Evolutionary conservation across 2,888 invertebrate genomes (phyloP).

Genomic region (Philonicus albiceps): DNA sequence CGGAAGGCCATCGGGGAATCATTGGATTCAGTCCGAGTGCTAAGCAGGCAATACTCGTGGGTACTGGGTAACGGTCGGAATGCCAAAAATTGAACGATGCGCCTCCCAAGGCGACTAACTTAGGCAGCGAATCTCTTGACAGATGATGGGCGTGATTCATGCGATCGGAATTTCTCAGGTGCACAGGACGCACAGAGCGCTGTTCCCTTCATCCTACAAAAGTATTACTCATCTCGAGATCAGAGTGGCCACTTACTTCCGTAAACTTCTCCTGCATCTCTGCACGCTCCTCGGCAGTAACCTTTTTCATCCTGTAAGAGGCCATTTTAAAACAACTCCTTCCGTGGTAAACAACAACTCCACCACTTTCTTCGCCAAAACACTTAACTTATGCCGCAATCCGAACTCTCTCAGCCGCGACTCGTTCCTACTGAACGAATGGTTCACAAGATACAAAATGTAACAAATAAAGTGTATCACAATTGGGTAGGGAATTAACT

Average conservation of each 20-base stretch:
- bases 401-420: background rate
- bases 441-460: background rate
- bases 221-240: background rate
- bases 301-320: constrained; percentile 60
- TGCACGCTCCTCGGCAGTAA: constrained; percentile 71
- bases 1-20: background rate
- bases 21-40: background rate
- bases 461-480: constrained; percentile 4
- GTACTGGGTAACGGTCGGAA: background rate
- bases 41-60: background rate
- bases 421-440: background rate
- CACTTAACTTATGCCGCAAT: background rate
- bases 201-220: background rate
- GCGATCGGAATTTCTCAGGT: constrained; percentile 50
- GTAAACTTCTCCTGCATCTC: constrained; percentile 81
- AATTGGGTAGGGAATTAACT: background rate
- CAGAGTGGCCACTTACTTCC: constrained; percentile 67
- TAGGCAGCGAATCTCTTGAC: constrained; percentile 46
- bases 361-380: background rate
- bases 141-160: constrained; percentile 52
- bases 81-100: constrained; percentile 49
- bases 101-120: constrained; percentile 50
- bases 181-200: background rate
- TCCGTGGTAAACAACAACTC: background rate
- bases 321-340: constrained; percentile 48